Evolutionary conservation across 2,888 invertebrate genomes (phyloP).

Genomic region (Salticus scenicus): DNA sequence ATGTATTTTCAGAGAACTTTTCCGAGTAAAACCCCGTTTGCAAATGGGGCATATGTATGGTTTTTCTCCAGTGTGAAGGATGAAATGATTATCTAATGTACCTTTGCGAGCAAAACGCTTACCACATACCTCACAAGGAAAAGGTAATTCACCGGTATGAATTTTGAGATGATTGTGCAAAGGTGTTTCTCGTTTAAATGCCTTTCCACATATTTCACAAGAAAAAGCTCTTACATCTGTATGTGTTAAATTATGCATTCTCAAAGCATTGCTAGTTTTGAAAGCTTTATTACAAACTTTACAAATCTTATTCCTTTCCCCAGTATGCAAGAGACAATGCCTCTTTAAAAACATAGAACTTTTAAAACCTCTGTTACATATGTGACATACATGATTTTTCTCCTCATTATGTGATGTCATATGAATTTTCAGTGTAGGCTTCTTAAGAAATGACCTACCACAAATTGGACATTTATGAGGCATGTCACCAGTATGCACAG

Average conservation of each 20-base stretch:
- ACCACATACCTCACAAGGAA: conserved; percentile 1
- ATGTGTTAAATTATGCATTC: neutral
- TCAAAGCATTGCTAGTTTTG: neutral
- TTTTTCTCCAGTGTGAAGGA: neutral
- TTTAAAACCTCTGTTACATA: conserved; percentile 5
- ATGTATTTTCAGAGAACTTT: neutral
- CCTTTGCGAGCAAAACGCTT: conserved; percentile 1
- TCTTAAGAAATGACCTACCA: neutral
- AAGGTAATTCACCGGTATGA: neutral
- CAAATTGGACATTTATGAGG: neutral
- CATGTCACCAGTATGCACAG: neutral
- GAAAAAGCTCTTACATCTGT: neutral
- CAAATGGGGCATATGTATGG: neutral
- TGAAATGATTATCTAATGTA: conserved; percentile 5
- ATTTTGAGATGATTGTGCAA: neutral
- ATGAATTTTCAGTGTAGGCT: neutral
- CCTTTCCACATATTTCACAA: neutral
- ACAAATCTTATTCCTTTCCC: neutral
- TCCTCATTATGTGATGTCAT: neutral
- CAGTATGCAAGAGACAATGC: neutral
- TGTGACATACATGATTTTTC: neutral
- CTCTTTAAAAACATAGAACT: neutral
- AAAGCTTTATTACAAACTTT: conserved; percentile 11
- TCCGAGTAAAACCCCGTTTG: neutral
- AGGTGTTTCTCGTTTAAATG: neutral